Evolutionary conservation across 1,140 invertebrate species (phyloP).

Genomic region (Parasteatoda tepidariorum): DNA sequence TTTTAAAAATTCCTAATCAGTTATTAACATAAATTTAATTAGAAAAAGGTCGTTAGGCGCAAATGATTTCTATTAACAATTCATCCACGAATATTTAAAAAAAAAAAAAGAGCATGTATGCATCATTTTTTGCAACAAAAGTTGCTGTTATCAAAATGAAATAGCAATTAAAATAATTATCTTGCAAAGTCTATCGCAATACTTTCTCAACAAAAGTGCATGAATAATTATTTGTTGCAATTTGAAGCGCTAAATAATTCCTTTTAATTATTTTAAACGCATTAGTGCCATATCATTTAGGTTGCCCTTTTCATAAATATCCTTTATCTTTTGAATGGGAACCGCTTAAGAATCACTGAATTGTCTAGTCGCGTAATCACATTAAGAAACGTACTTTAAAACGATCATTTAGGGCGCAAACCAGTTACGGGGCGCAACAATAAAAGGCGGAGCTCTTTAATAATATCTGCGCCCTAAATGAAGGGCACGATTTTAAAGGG

Average conservation of each 20-base stretch:
- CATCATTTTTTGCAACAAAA: too few species aligned
- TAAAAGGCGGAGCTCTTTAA: slow-evolving; percentile 6
- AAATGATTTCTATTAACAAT: too few species aligned
- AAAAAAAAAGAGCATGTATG: too few species aligned
- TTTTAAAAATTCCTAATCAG: too few species aligned
- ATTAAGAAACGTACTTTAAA: neutral
- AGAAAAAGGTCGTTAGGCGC: too few species aligned
- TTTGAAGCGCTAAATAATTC: neutral
- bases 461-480: slow-evolving; percentile 2
- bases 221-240: neutral
- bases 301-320: neutral
- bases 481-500: slow-evolving; percentile 12
- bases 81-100: too few species aligned
- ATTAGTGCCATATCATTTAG: neutral
- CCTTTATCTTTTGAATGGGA: neutral
- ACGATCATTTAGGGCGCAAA: neutral
- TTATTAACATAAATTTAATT: too few species aligned
- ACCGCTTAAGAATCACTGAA: neutral
- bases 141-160: too few species aligned
- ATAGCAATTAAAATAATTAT: too few species aligned
- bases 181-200: neutral
- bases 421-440: neutral
- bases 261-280: neutral
- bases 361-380: neutral
- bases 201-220: neutral